Conservation (phyloP, 1,140 invertebrate genomes). For the Cardiocondyla obscurior region DNA sequence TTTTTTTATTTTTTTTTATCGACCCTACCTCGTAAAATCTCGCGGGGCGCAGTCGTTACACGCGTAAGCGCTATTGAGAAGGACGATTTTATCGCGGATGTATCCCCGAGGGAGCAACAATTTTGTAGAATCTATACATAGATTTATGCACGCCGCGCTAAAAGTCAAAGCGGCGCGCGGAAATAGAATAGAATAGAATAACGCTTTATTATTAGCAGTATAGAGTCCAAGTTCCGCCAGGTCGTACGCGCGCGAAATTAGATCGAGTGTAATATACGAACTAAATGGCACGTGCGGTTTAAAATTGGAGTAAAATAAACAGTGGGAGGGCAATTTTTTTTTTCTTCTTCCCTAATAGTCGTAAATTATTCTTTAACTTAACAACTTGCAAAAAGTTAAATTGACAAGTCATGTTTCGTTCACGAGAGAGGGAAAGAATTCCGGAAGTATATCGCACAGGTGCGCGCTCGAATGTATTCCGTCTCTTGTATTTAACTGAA, state of each 20-base stretch:
- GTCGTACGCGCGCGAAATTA: background rate
- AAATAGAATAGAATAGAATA: slow-evolving; percentile 43
- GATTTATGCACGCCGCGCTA: slow-evolving; percentile 21
- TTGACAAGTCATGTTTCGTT: background rate
- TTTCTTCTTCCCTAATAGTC: no score
- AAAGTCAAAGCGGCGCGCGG: slow-evolving; percentile 1
- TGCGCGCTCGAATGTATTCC: background rate
- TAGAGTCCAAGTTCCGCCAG: background rate
- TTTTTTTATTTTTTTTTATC: slow-evolving; percentile 17
- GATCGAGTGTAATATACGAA: background rate
- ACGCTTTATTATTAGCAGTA: slow-evolving; percentile 38
- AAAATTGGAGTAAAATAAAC: background rate
- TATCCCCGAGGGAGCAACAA: background rate
- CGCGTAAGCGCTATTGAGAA: slow-evolving; percentile 34
- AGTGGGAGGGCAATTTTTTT: background rate
- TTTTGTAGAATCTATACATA: slow-evolving; percentile 31
- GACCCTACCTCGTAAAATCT: background rate
- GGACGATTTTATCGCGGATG: slow-evolving; percentile 4
- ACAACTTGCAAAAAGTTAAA: background rate
- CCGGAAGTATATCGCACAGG: background rate
- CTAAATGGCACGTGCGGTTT: background rate
- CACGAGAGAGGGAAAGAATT: background rate
- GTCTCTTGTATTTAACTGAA: background rate
- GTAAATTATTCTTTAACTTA: background rate
- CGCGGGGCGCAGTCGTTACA: slow-evolving; percentile 26